Conservation (phyloP, 2,888 invertebrate genomes). For the Papilio elwesi region DNA sequence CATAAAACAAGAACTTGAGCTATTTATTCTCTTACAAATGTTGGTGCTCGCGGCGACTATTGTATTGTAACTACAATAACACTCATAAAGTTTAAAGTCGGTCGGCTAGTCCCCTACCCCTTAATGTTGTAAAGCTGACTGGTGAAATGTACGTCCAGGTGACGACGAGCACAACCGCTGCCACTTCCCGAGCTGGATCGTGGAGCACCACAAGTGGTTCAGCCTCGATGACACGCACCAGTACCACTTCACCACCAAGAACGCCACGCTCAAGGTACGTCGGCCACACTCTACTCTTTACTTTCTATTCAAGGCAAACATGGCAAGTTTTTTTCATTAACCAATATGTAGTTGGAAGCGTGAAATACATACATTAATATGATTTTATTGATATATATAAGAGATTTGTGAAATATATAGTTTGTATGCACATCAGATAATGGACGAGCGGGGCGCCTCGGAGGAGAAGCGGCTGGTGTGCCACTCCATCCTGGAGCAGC, state of each 20-base stretch:
- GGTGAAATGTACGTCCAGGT: conserved; percentile 70
- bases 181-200: conserved; percentile 91
- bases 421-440: conserved; percentile 64
- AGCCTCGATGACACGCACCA: conserved; percentile 89
- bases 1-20: too few relatives aligned
- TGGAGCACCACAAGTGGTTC: conserved; percentile 91
- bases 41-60: too few relatives aligned
- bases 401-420: not conserved
- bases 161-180: conserved; percentile 90
- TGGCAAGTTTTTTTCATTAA: too few relatives aligned
- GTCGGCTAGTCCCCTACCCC: too few relatives aligned
- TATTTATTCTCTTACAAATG: too few relatives aligned
- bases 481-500: conserved; percentile 84
- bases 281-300: too few relatives aligned
- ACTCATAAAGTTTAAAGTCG: too few relatives aligned
- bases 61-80: too few relatives aligned
- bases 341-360: too few relatives aligned
- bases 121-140: not conserved
- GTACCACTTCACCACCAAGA: conserved; percentile 89
- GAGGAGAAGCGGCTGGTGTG: conserved; percentile 86
- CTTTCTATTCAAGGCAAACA: too few relatives aligned
- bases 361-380: too few relatives aligned
- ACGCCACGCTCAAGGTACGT: conserved; percentile 87
- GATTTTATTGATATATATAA: too few relatives aligned
- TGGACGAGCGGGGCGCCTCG: conserved; percentile 69